Evolutionary conservation across 1,140 invertebrate species (phyloP).

Genomic region (Cepaea nemoralis): DNA sequence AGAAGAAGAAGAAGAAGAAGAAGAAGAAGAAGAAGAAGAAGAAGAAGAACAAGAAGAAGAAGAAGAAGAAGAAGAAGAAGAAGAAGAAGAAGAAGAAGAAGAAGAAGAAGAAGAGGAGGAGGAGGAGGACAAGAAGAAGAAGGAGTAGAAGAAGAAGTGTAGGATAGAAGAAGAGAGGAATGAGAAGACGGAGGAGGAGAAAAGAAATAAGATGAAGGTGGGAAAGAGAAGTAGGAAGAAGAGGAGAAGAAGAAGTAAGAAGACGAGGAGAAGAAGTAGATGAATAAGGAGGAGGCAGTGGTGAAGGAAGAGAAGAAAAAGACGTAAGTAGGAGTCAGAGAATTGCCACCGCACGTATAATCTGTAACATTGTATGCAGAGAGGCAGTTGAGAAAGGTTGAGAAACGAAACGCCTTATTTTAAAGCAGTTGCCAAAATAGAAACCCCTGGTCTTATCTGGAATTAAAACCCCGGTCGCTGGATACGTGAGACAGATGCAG

Average conservation of each 20-base stretch:
- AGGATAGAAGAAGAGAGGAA: neutral
- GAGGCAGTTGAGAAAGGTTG: too few relatives aligned
- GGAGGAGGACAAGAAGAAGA: neutral
- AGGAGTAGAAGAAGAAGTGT: neutral
- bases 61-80: neutral
- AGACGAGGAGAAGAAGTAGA: neutral
- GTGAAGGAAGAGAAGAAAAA: too few relatives aligned
- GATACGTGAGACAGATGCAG: too few relatives aligned
- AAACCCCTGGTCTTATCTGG: too few relatives aligned
- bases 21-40: neutral
- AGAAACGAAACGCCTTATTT: too few relatives aligned
- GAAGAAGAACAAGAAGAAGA: neutral
- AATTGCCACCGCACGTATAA: too few relatives aligned
- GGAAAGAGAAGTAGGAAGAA: neutral
- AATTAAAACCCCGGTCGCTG: too few relatives aligned
- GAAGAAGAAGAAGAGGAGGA: neutral
- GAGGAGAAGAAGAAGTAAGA: slow-evolving; percentile 2
- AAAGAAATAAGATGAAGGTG: too few relatives aligned
- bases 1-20: neutral
- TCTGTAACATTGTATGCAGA: too few relatives aligned
- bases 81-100: neutral
- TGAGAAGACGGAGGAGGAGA: neutral
- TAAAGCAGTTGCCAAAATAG: too few relatives aligned
- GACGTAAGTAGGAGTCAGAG: too few relatives aligned
- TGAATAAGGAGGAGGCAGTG: too few relatives aligned